phyloP scores from a whole-genome alignment of 2,797 vertebrate species.

The Hippoglossus hippoglossus region DNA sequence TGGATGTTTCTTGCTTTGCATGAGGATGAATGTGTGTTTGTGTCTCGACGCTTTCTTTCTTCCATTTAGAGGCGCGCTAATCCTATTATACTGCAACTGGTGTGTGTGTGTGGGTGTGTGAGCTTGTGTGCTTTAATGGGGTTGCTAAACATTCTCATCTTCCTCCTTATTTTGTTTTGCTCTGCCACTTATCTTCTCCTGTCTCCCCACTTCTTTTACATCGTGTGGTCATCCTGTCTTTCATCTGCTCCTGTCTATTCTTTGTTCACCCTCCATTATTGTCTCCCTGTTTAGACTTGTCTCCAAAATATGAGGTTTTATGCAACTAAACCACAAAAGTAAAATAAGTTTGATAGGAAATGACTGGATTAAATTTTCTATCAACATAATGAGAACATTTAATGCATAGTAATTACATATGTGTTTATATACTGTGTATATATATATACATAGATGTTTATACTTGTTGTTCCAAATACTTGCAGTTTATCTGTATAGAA shows the following conservation, averaged over 20 bases:
- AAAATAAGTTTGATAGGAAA: too few species aligned
- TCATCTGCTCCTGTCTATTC: too few species aligned
- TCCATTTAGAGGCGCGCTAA: slow-evolving; percentile 52
- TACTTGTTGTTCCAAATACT: too few species aligned
- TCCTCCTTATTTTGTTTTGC: too few species aligned
- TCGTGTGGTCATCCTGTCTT: too few species aligned
- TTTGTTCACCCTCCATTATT: neutral
- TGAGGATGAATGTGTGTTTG: slow-evolving; percentile 64
- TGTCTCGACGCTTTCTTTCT: slow-evolving; percentile 44
- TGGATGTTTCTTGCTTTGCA: slow-evolving; percentile 71
- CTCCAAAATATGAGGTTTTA: neutral
- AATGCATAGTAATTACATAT: too few species aligned
- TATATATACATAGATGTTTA: too few species aligned
- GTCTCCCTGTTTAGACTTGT: neutral
- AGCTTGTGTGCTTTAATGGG: neutral
- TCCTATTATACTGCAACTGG: slow-evolving; percentile 59
- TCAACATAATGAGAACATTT: too few species aligned
- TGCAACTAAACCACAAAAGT: too few species aligned
- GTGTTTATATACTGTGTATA: too few species aligned
- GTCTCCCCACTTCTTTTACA: neutral
- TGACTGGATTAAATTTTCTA: too few species aligned
- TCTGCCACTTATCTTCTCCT: neutral
- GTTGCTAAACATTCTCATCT: slow-evolving; percentile 4
- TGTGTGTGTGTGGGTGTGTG: slow-evolving; percentile 14
- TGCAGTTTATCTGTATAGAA: too few species aligned